These are phyloP conservation scores for Mustelus asterias DNA, from an alignment of 2,113 vertebrate species.

Conservation along the genomic window DNA sequence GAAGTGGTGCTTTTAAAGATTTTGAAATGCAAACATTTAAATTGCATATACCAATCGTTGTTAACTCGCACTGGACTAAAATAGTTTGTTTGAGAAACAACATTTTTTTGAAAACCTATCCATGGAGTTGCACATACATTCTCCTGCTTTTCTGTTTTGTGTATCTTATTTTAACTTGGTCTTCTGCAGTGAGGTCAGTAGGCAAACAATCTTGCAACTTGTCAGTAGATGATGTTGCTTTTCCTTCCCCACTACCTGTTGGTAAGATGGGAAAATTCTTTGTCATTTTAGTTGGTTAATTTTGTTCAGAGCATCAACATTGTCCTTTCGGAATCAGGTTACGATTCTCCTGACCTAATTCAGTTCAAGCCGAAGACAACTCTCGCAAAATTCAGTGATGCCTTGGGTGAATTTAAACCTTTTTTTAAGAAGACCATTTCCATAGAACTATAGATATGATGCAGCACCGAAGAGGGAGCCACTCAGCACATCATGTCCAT, in stretches of 20 bases:
- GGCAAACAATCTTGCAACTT: neutral
- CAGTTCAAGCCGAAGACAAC: too few species aligned
- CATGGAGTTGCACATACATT: neutral
- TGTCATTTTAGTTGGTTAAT: neutral
- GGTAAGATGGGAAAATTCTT: neutral
- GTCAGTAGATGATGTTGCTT: neutral
- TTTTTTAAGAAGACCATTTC: too few species aligned
- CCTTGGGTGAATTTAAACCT: too few species aligned
- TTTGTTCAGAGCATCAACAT: neutral
- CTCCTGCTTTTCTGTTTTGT: neutral
- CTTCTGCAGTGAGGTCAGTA: neutral
- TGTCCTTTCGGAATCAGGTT: neutral
- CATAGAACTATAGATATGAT: too few species aligned
- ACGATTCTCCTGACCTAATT: neutral
- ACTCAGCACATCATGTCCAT: too few species aligned
- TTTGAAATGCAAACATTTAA: neutral
- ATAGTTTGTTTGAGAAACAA: neutral
- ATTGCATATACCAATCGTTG: neutral
- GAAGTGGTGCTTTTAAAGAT: neutral
- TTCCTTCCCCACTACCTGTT: neutral
- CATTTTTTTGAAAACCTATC: neutral
- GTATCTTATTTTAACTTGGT: neutral
- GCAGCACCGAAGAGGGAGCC: too few species aligned
- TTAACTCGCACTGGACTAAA: neutral
- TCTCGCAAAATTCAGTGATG: neutral